Conservation (phyloP, 2,888 invertebrate genomes). For the Drosophila affinis region DNA sequence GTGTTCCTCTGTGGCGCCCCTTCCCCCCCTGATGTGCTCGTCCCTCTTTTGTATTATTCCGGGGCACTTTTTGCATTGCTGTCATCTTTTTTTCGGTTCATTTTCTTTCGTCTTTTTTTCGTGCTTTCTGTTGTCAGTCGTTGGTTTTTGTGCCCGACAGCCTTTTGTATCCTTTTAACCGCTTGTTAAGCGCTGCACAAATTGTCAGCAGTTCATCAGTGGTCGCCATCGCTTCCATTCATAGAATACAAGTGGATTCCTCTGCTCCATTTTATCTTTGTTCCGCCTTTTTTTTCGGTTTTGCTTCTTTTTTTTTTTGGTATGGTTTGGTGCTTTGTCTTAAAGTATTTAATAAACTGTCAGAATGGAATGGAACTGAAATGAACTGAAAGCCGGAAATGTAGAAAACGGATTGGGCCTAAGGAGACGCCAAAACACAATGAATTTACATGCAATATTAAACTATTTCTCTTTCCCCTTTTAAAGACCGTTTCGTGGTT, state of each 20-base stretch:
- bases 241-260: constrained; percentile 37
- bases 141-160: constrained; percentile 32
- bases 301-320: not conserved
- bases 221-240: constrained; percentile 44
- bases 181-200: constrained; percentile 75
- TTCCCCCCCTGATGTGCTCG: not conserved
- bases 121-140: constrained; percentile 22
- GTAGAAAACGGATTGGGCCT: not conserved
- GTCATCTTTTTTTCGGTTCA: constrained; percentile 38
- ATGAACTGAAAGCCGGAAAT: constrained; percentile 4
- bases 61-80: constrained; percentile 61
- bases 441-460: not conserved
- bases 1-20: not conserved
- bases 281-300: not conserved
- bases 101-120: constrained; percentile 11
- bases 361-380: constrained; percentile 13
- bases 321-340: constrained; percentile 29
- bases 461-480: not conserved
- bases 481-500: not conserved
- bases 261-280: constrained; percentile 8
- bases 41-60: constrained; percentile 47
- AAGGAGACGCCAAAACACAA: not conserved
- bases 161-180: constrained; percentile 71
- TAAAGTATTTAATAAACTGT: constrained; percentile 66
- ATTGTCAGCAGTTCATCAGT: constrained; percentile 77